A percentile compares a stretch with the other conserved stretches of the same genome.
phyloP scores from a whole-genome alignment of 2,113 vertebrate genomes.

The Dermatemys mawii region DNA sequence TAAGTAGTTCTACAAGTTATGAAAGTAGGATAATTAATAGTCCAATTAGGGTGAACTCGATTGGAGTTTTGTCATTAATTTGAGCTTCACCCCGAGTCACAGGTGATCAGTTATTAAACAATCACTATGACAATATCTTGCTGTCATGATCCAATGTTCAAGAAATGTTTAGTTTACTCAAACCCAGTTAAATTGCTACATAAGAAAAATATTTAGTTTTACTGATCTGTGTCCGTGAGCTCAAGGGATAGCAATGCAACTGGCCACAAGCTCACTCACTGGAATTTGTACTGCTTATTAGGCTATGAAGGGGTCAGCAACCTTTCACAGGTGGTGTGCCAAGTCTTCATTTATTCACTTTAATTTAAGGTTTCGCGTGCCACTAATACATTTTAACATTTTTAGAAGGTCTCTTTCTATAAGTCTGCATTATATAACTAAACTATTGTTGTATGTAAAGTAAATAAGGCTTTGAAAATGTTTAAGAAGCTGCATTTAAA shows the following conservation, averaged over 20 bases:
- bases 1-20: constrained; percentile 34
- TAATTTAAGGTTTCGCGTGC: too few species aligned
- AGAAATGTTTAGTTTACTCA: constrained; percentile 40
- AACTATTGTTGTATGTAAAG: too few species aligned
- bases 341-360: too few species aligned
- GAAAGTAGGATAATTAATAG: constrained; percentile 7
- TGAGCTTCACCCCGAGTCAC: constrained; percentile 17
- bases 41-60: constrained; percentile 55
- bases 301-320: too few species aligned
- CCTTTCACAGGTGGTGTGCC: too few species aligned
- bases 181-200: constrained; percentile 36
- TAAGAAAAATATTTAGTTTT: constrained; percentile 33
- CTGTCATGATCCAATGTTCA: not conserved
- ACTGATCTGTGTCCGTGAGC: not conserved
- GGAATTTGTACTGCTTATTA: not conserved
- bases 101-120: constrained; percentile 11
- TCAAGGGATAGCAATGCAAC: constrained; percentile 24
- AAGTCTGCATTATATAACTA: too few species aligned
- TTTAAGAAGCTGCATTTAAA: too few species aligned
- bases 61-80: constrained; percentile 58
- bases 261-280: not conserved
- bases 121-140: not conserved
- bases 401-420: too few species aligned
- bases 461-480: too few species aligned
- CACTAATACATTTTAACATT: too few species aligned